Base-by-base conservation (phyloP, 2,888 invertebrate species). In the Phasia obesa region DNA sequence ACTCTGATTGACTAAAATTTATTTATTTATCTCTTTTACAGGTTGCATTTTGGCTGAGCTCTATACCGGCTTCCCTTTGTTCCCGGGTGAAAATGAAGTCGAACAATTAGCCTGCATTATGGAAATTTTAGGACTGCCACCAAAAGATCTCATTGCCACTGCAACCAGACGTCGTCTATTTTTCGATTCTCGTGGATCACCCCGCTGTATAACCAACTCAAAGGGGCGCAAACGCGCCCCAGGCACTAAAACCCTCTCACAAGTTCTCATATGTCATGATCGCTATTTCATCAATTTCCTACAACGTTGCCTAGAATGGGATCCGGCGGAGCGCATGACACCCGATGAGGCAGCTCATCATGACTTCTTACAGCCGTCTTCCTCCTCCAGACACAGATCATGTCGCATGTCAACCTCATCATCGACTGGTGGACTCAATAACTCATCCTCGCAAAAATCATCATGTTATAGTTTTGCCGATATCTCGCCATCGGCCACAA, bases 101-200 rank as follows among this genome's bases (percentile, higher is more conserved):
- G 99, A 98, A 90, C 98, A 99, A 92, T 93, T 99, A 85, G 97
- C 98, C 74, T 98, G 98, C 92, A 96, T 98, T 88, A 98, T 99
- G 98, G 98, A 99, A 92, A 94, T 98, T 73, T 93, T 98, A 84
- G 98, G 98, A 23, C 93, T 95, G 85, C 98, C 99, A 2, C 97
- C 98, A 2, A 95, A 96, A 77, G 95, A 96, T 88, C 94, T 98
- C 84, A 94, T 98, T 84, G 94, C 95, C 84, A 94, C 95, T 85
- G 98, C 98, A 42, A 95, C 97, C 0, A 93, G 97, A 89, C 95
- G 96, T 90, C 93, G 97, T 86, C 92, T 97, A 85, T 97, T 97
- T 92, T 97, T 97, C 89, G 97, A 91, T 78, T 97, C 98, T 44
- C 96, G 97, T 90, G 98, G 98, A 86, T 95, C 95, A 86, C 98